Evolutionary conservation across 2,888 invertebrate species (phyloP), one percentile per base, ranked within the genome.

Genomic region (Archips xylosteana): DNA sequence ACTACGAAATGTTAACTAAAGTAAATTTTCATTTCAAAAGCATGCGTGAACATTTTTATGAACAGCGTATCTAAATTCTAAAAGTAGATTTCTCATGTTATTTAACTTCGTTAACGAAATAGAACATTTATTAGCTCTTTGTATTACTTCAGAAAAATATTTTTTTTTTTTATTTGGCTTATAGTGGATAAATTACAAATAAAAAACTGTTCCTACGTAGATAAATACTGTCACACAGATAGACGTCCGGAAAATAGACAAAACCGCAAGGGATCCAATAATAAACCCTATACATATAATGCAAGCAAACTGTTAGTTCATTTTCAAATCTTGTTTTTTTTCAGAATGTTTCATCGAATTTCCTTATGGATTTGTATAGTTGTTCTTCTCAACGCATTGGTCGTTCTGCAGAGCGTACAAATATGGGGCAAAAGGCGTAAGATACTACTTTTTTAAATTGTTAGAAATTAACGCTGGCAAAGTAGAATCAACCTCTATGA

Each of bases 361-460:
- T 75, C 80, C 62, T 74, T 83, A 42, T 88, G 86, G 83, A 69
- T 89, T 2, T 80, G 82, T 78, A 65, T 88, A 54, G 75, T 89
- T 62, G 78, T 87, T 68, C 79, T 88, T 75, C 81, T 88, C 49
- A 83, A 87, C 78, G 78, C 80, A 39, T 65, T 82, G 49, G 75
- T 85, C 51, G 72, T 86, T 54, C 76, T 89, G 64, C 83, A 90
- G 65, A 83, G 84, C 76, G 75, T 80, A 34, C 83, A 77, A 71
- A 76, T 82, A 62, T 91, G 92, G 90, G 80, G 80, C 72, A 80
- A 85, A 36, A 87, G 76, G 81, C 92, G 92, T 92, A 80, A 92
- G 92, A 23, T 8, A 39, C 57, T 32, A 32, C 6, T 13, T 10
- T 63, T 32, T 23, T 23, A 23, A 23, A 15, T 6, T 62, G 10